Base-by-base conservation (phyloP, 2,888 invertebrate species). In the Euproctis similis region DNA sequence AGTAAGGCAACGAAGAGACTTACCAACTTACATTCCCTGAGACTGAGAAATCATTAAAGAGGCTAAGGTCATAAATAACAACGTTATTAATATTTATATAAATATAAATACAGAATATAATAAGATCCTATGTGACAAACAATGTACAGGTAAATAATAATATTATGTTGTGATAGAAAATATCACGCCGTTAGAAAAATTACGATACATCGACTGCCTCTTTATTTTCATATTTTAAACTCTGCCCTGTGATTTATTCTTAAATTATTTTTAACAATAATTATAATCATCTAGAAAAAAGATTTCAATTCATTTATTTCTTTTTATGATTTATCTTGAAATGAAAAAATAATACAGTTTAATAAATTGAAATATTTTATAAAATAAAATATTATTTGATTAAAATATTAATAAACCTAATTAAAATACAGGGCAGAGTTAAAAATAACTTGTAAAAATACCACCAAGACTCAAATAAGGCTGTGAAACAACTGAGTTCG, bases 1-100 rank as follows among this genome's bases (percentile, higher is more conserved):
- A 68, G 70, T 82, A 81, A 82, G 82, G 80, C 71, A 82, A 82
- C 82, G 81, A 81, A 76, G 76, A 82, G 81, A 82, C 82, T 82
- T 69, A 75, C 72, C 77, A 80, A 73, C 78, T 69, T 64, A 78
- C 82, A 82, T 82, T 82, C 82, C 82, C 82, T 68, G 81, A 82
- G 82, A 82, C 82, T 82, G 82, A 78, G 54, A 64, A 58, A 62
- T 44, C 54, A 66, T 71, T 70, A 58, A 68, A 65, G 78, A 78
- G 77, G 81, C 77, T 77, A 70, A 76, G 63, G 72, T 66, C 73
- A 59, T 48, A 42, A n/a, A 37, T 42, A 71, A 59, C 64, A 64
- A 64, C 58, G 28, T 45, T 47, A 44, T 51, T 45, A 46, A 45
- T 52, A 47, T 41, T 26, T 63, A 57, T 56, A 67, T 68, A 62